Evolutionary conservation across 2,113 vertebrate genomes (phyloP).

Genomic region (Cyphomyrus plagiostoma): DNA sequence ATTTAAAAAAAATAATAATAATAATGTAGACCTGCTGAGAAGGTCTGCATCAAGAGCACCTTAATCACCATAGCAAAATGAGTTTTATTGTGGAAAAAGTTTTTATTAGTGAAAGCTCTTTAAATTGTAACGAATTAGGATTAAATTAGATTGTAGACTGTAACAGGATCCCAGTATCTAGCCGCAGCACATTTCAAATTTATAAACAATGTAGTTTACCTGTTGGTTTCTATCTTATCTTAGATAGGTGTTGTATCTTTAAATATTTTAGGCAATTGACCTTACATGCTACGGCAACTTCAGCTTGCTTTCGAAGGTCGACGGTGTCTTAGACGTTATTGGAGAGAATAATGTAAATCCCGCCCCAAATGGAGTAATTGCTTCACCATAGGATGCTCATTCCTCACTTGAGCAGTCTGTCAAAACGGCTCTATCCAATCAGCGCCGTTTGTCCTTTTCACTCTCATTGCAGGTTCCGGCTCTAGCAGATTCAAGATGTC

Average conservation of each 20-base stretch:
- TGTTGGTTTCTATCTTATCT: not conserved
- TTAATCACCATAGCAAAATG: not conserved
- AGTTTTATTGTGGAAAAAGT: not conserved
- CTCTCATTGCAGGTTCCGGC: slow-evolving; percentile 37
- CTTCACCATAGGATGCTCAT: not conserved
- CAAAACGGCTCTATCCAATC: slow-evolving; percentile 44
- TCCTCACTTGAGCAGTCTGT: slow-evolving; percentile 24
- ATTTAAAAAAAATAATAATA: not conserved
- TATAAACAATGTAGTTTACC: not conserved
- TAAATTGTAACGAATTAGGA: not conserved
- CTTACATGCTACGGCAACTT: slow-evolving; percentile 15
- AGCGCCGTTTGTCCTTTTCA: slow-evolving; percentile 50
- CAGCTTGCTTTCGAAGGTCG: slow-evolving; percentile 25
- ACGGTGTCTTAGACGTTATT: not conserved
- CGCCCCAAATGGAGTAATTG: not conserved
- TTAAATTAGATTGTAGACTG: not conserved
- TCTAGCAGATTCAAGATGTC: slow-evolving; percentile 60
- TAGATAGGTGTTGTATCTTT: not conserved
- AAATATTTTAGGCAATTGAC: not conserved
- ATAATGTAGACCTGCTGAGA: not conserved
- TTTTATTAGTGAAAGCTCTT: not conserved
- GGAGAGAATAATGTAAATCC: not conserved
- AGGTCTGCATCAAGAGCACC: not conserved
- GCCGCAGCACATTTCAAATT: not conserved
- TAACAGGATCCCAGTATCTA: not conserved